phyloP scores from a whole-genome alignment of 2,888 invertebrate species.

The Hydroisotoma schaefferi region DNA sequence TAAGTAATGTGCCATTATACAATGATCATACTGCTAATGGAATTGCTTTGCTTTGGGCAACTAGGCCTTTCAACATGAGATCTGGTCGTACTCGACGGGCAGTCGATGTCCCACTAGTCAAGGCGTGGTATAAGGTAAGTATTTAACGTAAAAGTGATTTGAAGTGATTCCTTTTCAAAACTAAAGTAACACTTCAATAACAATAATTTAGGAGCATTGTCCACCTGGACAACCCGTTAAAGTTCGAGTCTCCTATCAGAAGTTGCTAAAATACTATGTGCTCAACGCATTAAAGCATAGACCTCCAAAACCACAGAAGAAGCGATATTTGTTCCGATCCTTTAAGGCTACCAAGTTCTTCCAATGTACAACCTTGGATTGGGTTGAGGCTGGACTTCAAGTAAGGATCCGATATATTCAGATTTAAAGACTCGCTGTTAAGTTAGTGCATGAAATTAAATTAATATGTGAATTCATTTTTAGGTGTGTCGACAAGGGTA shows the following conservation, averaged over 20 bases:
- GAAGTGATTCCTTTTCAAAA: slow-evolving; percentile 5
- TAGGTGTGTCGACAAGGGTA: slow-evolving; percentile 92
- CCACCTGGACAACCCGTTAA: slow-evolving; percentile 97
- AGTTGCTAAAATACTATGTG: slow-evolving; percentile 95
- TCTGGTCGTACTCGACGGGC: slow-evolving; percentile 91
- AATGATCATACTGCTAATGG: slow-evolving; percentile 99
- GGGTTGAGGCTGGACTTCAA: slow-evolving; percentile 99
- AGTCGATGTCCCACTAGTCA: slow-evolving; percentile 94
- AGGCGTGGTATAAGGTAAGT: slow-evolving; percentile 80
- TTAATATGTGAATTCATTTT: slow-evolving; percentile 15
- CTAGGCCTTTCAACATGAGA: slow-evolving; percentile 93
- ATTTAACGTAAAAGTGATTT: slow-evolving; percentile 53
- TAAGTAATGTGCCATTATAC: slow-evolving; percentile 92
- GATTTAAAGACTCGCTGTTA: background rate
- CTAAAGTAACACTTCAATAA: background rate
- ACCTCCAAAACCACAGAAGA: slow-evolving; percentile 97
- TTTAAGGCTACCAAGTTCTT: slow-evolving; percentile 99
- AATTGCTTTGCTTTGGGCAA: slow-evolving; percentile 94
- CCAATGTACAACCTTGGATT: slow-evolving; percentile 98
- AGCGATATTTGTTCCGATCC: slow-evolving; percentile 89
- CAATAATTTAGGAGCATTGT: slow-evolving; percentile 65
- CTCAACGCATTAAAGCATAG: slow-evolving; percentile 96
- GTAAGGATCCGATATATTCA: slow-evolving; percentile 53
- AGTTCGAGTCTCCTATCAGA: slow-evolving; percentile 98
- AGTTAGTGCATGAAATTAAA: slow-evolving; percentile 30